Percentiles rank a stretch among this genome's conserved stretches.
These are phyloP conservation scores for Microtus richardsoni DNA, from an alignment of 2,113 vertebrate species.

Conservation along the genomic window DNA sequence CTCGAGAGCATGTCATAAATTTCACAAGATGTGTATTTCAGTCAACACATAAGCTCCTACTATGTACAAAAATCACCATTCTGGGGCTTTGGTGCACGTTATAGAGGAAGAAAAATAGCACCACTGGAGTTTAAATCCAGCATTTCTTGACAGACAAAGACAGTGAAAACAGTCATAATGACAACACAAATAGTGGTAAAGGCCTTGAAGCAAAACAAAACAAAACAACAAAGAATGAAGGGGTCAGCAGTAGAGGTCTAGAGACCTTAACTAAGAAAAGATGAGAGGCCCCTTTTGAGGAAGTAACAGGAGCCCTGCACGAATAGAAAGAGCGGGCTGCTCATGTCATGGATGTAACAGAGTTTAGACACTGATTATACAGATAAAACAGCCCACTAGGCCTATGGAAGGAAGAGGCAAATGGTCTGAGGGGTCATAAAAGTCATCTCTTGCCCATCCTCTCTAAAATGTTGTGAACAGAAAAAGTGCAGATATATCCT, in stretches of 20 bases:
- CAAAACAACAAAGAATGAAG: not conserved
- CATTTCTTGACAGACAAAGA: not conserved
- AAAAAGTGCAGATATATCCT: not conserved
- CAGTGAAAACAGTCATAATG: not conserved
- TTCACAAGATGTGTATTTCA: slow-evolving; percentile 41
- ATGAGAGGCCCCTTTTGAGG: not conserved
- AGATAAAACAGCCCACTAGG: not conserved
- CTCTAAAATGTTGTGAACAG: not conserved
- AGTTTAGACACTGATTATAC: not conserved
- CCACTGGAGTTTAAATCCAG: not conserved
- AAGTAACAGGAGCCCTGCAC: not conserved
- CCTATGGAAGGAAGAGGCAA: not conserved
- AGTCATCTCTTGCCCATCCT: not conserved
- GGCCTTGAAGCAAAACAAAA: not conserved
- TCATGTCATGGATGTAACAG: not conserved
- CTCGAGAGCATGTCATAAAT: not conserved
- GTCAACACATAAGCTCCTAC: not conserved
- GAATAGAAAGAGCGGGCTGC: not conserved
- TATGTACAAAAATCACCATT: not conserved
- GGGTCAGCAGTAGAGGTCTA: not conserved
- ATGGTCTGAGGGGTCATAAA: not conserved
- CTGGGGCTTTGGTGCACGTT: not conserved
- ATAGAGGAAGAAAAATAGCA: not conserved
- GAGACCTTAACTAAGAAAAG: not conserved
- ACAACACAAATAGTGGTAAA: not conserved